phyloP scores from a whole-genome alignment of 2,113 vertebrate genomes.

The Chloroceryle aenea region DNA sequence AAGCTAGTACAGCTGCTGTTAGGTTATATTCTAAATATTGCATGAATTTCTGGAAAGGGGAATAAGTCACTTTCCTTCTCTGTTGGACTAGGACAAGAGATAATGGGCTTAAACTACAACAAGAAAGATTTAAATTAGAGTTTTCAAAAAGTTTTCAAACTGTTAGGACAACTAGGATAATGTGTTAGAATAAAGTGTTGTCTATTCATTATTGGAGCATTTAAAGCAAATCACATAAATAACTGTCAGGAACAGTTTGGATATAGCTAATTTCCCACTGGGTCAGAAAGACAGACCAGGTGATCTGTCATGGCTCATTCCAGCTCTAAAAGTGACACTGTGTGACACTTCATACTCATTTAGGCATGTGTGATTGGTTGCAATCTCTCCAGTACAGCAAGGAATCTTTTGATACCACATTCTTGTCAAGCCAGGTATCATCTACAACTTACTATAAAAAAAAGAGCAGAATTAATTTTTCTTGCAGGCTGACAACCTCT shows the following conservation, averaged over 20 bases:
- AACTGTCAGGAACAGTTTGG: slow-evolving; percentile 19
- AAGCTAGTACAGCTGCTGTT: neutral
- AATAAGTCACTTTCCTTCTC: neutral
- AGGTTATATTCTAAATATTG: neutral
- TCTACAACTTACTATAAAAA: slow-evolving; percentile 4
- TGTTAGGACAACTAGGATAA: slow-evolving; percentile 3
- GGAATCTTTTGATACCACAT: neutral
- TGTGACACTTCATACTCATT: slow-evolving; percentile 31
- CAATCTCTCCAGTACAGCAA: neutral
- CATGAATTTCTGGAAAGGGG: neutral
- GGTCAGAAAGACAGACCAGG: slow-evolving; percentile 26
- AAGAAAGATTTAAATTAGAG: neutral
- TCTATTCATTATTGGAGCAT: neutral
- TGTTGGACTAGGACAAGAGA: neutral
- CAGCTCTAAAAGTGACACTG: neutral
- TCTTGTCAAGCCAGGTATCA: neutral
- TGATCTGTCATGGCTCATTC: slow-evolving; percentile 26
- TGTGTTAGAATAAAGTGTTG: neutral
- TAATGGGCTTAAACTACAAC: neutral
- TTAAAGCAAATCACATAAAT: slow-evolving; percentile 25
- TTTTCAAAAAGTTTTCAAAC: neutral
- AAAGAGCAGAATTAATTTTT: neutral
- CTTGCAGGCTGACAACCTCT: neutral
- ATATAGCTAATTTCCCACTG: slow-evolving; percentile 18
- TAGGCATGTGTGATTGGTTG: neutral